phyloP scores from a whole-genome alignment of 2,797 vertebrate genomes.

The Pagetopsis macropterus region DNA sequence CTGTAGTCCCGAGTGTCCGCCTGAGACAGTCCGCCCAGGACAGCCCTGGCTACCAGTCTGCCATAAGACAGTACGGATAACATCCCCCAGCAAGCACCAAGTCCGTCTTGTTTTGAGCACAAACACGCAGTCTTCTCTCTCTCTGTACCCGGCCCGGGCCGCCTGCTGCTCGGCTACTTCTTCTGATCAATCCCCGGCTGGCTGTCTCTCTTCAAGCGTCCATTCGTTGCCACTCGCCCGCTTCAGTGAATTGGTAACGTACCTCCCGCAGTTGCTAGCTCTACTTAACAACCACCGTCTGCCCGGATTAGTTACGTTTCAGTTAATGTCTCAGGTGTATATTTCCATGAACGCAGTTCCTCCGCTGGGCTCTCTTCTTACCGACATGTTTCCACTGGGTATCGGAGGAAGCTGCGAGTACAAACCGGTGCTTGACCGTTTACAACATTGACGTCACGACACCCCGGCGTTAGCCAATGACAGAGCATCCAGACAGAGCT shows the following conservation, averaged over 20 bases:
- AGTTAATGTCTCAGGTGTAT: constrained; percentile 49
- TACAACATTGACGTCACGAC: constrained; percentile 58
- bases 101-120: constrained; percentile 37
- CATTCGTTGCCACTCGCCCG: constrained; percentile 42
- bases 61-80: constrained; percentile 84
- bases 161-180: constrained; percentile 41
- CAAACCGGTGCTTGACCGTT: constrained; percentile 58
- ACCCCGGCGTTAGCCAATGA: constrained; percentile 24
- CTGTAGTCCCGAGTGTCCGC: constrained; percentile 97
- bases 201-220: constrained; percentile 52
- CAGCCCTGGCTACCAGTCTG: constrained; percentile 95
- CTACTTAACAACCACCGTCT: neutral
- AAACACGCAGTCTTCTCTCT: constrained; percentile 22
- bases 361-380: constrained; percentile 56
- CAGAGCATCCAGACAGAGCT: neutral
- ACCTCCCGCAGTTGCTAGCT: neutral
- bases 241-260: constrained; percentile 23
- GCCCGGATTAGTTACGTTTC: neutral
- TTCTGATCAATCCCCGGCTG: constrained; percentile 37
- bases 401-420: constrained; percentile 38
- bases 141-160: constrained; percentile 25
- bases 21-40: constrained; percentile 96
- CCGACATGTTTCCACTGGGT: constrained; percentile 72
- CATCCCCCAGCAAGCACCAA: constrained; percentile 64
- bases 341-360: constrained; percentile 45